phyloP scores from a whole-genome alignment of 2,888 invertebrate genomes.

The Dolomedes plantarius region DNA sequence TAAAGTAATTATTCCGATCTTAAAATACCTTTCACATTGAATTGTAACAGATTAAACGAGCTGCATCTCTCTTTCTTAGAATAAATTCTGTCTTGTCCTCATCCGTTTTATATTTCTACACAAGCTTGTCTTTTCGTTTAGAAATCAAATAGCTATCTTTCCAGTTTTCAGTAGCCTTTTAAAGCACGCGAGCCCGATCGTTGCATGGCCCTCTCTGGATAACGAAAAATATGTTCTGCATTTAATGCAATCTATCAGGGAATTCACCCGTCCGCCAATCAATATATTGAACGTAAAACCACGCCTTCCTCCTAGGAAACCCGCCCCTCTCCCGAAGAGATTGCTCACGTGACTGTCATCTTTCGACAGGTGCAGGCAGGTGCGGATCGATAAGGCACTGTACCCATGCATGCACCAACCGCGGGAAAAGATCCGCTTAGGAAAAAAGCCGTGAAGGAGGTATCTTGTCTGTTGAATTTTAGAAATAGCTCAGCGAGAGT shows the following conservation, averaged over 20 bases:
- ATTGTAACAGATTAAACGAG: too few species aligned
- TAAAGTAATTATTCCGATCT: too few species aligned
- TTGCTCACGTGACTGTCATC: conserved; percentile 66
- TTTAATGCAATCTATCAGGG: conserved; percentile 48
- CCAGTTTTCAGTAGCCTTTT: conserved; percentile 1
- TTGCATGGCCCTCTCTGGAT: background rate
- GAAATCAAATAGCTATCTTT: background rate
- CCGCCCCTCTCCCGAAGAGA: conserved; percentile 31
- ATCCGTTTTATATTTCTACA: too few species aligned
- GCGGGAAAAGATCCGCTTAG: conserved; percentile 22
- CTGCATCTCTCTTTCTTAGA: too few species aligned
- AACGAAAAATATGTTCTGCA: conserved; percentile 20
- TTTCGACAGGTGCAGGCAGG: conserved; percentile 69
- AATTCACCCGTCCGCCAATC: conserved; percentile 54
- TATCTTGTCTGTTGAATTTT: conserved; percentile 2
- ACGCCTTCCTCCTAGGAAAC: conserved; percentile 36
- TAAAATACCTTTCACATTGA: too few species aligned
- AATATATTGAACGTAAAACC: conserved; percentile 64
- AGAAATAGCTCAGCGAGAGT: background rate
- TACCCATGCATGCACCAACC: conserved; percentile 38
- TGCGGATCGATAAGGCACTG: conserved; percentile 52
- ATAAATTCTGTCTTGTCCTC: too few species aligned
- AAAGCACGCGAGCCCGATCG: background rate
- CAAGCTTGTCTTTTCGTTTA: too few species aligned
- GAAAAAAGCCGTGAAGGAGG: background rate